phyloP scores from a whole-genome alignment of 2,797 vertebrate species.

The Neomorphus geoffroyi region DNA sequence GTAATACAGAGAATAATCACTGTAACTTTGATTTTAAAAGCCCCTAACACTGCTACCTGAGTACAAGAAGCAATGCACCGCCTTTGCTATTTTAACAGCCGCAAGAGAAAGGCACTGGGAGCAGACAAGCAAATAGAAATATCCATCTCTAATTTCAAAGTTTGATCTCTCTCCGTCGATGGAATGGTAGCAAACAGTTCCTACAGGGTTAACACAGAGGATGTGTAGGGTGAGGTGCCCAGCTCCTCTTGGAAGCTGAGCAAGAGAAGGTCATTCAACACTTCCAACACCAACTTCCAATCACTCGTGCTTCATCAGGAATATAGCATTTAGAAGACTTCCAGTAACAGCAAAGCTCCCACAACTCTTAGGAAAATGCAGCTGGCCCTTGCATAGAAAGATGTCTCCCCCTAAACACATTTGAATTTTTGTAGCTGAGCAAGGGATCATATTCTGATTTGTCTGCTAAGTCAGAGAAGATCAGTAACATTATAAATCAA shows the following conservation, averaged over 20 bases:
- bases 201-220: neutral
- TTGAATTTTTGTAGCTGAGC: neutral
- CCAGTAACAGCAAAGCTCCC: neutral
- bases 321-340: fast-evolving
- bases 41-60: neutral
- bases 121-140: neutral
- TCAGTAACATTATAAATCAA: neutral
- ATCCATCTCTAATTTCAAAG: neutral
- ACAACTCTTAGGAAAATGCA: neutral
- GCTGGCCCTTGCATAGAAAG: neutral
- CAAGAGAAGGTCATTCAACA: fast-evolving
- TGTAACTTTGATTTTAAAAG: neutral
- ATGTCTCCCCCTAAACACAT: neutral
- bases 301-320: neutral
- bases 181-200: neutral
- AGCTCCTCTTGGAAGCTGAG: fast-evolving
- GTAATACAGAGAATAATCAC: neutral
- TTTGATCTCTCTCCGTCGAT: neutral
- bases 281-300: neutral
- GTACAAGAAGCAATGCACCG: neutral
- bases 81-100: neutral
- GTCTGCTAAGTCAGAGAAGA: neutral
- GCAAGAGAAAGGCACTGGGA: neutral
- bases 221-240: fast-evolving
- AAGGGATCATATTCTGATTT: neutral